These are phyloP conservation scores for Cyclargus thomasi DNA, from an alignment of 1,140 invertebrate species.

Conservation along the genomic window DNA sequence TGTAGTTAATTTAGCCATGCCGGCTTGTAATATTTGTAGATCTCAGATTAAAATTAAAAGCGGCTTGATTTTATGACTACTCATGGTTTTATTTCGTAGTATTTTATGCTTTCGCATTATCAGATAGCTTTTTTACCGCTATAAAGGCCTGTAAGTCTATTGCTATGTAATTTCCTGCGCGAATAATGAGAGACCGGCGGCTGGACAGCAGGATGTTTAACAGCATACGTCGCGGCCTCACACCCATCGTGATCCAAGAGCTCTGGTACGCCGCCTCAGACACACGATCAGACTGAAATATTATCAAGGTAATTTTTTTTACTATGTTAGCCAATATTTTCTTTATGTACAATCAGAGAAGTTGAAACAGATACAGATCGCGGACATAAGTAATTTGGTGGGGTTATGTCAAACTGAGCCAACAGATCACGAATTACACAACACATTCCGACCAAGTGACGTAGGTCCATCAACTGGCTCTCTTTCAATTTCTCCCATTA, in stretches of 20 bases:
- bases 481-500: too few species aligned
- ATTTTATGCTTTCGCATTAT: not conserved
- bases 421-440: too few species aligned
- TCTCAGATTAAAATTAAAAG: too few species aligned
- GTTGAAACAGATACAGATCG: too few species aligned
- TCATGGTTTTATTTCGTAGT: not conserved
- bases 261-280: constrained; percentile 51
- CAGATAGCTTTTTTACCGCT: constrained; percentile 27
- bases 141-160: constrained; percentile 58
- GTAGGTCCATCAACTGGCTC: too few species aligned
- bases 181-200: constrained; percentile 33
- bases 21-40: too few species aligned
- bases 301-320: not conserved
- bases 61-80: not conserved
- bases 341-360: too few species aligned
- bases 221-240: constrained; percentile 37
- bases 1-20: not conserved
- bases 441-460: too few species aligned
- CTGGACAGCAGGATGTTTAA: constrained; percentile 45
- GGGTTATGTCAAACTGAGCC: too few species aligned
- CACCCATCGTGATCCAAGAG: constrained; percentile 46
- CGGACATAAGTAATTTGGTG: too few species aligned
- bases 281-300: constrained; percentile 45
- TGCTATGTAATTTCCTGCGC: constrained; percentile 47
- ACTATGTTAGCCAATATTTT: too few species aligned